phyloP scores from a whole-genome alignment of 2,888 invertebrate genomes.

The Auanema freiburgensis region DNA sequence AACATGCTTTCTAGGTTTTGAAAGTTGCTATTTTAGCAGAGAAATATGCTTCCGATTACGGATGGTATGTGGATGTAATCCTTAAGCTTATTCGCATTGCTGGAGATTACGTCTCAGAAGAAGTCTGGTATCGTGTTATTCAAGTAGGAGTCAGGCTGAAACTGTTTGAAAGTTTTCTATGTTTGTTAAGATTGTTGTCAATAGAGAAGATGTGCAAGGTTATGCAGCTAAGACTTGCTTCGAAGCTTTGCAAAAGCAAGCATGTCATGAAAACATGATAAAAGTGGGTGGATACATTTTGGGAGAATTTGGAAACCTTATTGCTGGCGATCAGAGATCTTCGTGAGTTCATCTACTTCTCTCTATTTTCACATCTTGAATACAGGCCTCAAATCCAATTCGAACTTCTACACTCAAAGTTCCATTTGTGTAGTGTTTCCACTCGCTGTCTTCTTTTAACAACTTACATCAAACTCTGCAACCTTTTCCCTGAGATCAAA shows the following conservation, averaged over 20 bases:
- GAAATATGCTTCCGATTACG: constrained; percentile 98
- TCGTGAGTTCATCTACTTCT: constrained; percentile 60
- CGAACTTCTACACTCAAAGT: constrained; percentile 95
- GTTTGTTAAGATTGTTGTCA: constrained; percentile 83
- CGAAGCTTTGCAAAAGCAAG: constrained; percentile 86
- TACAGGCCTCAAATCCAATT: constrained; percentile 92
- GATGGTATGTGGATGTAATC: constrained; percentile 92
- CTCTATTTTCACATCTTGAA: constrained; percentile 14
- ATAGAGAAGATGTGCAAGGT: constrained; percentile 97
- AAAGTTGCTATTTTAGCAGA: constrained; percentile 98
- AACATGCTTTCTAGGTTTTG: constrained; percentile 71
- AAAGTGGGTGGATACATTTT: constrained; percentile 99
- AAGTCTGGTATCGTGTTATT: constrained; percentile 99
- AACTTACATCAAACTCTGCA: constrained; percentile 98
- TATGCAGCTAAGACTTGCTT: constrained; percentile 99
- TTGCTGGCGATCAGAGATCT: constrained; percentile 95
- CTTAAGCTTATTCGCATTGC: constrained; percentile 97
- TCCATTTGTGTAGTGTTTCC: constrained; percentile 94
- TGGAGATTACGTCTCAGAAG: constrained; percentile 98
- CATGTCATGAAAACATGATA: constrained; percentile 99
- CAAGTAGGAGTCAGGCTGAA: constrained; percentile 26
- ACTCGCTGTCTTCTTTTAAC: constrained; percentile 93
- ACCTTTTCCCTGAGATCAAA: constrained; percentile 97
- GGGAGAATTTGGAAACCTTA: constrained; percentile 98
- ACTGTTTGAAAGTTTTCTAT: neutral